These are phyloP conservation scores for Eristalinus sepulchralis DNA, from an alignment of 2,888 invertebrate genomes.

Conservation along the genomic window DNA sequence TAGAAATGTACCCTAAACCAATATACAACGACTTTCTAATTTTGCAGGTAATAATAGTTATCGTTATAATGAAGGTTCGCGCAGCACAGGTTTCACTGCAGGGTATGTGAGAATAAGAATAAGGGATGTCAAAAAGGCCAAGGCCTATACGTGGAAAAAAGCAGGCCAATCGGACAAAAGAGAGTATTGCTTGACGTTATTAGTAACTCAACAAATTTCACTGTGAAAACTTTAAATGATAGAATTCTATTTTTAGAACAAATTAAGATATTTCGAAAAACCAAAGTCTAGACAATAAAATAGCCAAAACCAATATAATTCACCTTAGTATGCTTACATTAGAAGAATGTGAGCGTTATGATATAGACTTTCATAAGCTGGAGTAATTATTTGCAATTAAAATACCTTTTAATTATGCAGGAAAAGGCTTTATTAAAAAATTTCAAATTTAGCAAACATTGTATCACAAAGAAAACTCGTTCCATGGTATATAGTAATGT, in stretches of 20 bases:
- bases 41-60: too few species aligned
- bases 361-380: background rate
- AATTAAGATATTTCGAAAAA: constrained; percentile 7
- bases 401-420: constrained; percentile 5
- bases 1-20: constrained; percentile 5
- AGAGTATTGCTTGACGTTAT: too few species aligned
- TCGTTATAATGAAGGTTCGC: background rate
- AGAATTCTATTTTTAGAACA: constrained; percentile 35
- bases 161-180: too few species aligned
- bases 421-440: background rate
- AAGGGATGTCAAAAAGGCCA: too few species aligned
- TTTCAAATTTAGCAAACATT: background rate
- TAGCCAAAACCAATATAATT: too few species aligned
- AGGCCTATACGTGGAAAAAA: too few species aligned
- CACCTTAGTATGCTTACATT: background rate
- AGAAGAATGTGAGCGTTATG: background rate
- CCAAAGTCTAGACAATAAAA: too few species aligned
- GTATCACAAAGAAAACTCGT: background rate
- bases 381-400: constrained; percentile 9
- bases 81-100: background rate
- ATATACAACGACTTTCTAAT: too few species aligned
- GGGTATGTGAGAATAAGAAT: too few species aligned
- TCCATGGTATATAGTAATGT: background rate
- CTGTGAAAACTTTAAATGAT: constrained; percentile 1
- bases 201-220: constrained; percentile 5